Percentiles rank a stretch among this genome's conserved stretches.
phyloP scores from a whole-genome alignment of 2,113 vertebrate genomes.

The Chaetodon auriga region DNA sequence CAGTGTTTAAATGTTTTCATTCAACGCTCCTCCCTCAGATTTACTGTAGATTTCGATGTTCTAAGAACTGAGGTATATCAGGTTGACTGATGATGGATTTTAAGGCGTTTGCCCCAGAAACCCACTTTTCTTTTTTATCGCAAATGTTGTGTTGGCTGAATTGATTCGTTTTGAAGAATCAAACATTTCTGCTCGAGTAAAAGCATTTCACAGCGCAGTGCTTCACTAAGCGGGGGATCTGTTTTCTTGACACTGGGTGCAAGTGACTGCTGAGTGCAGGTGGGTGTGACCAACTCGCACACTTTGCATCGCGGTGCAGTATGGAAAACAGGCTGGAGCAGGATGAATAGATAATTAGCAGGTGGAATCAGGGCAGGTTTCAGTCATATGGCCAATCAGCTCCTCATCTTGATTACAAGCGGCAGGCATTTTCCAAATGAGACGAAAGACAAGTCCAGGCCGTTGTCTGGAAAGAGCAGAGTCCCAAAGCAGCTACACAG shows the following conservation, averaged over 20 bases:
- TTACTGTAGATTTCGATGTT: neutral
- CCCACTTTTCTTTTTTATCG: conserved; percentile 10
- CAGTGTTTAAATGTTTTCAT: neutral
- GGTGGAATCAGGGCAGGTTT: conserved; percentile 25
- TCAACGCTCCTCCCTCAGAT: conserved; percentile 12
- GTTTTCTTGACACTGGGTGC: conserved; percentile 4
- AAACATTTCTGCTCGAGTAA: conserved; percentile 7
- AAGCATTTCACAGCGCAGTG: conserved; percentile 20
- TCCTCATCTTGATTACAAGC: conserved; percentile 42
- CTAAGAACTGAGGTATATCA: neutral
- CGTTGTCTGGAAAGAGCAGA: neutral
- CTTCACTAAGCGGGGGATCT: neutral
- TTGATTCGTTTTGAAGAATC: conserved; percentile 18
- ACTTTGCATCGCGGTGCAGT: neutral
- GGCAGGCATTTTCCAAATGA: conserved; percentile 51
- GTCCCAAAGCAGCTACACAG: conserved; percentile 42
- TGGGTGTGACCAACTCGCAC: conserved; percentile 16
- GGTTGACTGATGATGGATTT: conserved; percentile 43
- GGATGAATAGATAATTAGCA: conserved; percentile 33
- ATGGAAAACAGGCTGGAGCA: neutral
- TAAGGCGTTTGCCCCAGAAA: conserved; percentile 22
- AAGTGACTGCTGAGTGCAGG: neutral
- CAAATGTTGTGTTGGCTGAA: neutral
- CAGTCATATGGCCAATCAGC: conserved; percentile 20
- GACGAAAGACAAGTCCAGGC: conserved; percentile 24